Base-by-base conservation (phyloP, 2,113 vertebrate species). In the Chelonoidis abingdonii region DNA sequence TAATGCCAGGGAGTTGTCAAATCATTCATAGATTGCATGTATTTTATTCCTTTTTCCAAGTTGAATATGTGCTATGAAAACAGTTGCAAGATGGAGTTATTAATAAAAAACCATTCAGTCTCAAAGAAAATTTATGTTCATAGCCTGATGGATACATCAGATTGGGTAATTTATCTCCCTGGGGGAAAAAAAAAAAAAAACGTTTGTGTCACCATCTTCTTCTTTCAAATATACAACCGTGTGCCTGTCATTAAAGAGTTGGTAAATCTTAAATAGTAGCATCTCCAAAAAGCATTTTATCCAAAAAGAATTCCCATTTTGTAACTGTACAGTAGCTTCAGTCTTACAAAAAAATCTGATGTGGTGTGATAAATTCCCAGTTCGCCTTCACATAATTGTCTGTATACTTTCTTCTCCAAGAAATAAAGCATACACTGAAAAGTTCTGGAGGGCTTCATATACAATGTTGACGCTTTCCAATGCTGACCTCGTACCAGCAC, bases 41-140 rank as follows among this genome's bases (percentile, higher is more conserved):
- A 93, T 93, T 94, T 52, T 95, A 85, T 94, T 95, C 57, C 80
- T 92, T 87, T 72, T 94, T 93, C 44, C 69, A 85, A 91, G 54
- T 49, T 92, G 83, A 90, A 94, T 90, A 57, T 82, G 56, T 65
- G 53, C 84, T 96, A 92, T 78, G 92, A 92, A 93, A 96, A 95
- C 0, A 7, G 10, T 87, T 80, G 90, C 17, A 96, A 98, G n/a
- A 96, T 35, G 44, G 59, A 83, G 76, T 94, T 97, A 96, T 84
- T 95, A 97, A 95, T 94, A 90, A 92, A 93, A 94, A 95, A 80
- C 0, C 5, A 27, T 89, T 69, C 54, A 29, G 21, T 86, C 92
- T 95, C 62, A 93, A 97, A 89, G 41, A 93, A 97, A 97, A 95
- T 96, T 89, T 91, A 80, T 83, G 79, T 88, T 82, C 86, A 86